Conservation (phyloP, 2,888 invertebrate species). For the Polyploca ridens region DNA sequence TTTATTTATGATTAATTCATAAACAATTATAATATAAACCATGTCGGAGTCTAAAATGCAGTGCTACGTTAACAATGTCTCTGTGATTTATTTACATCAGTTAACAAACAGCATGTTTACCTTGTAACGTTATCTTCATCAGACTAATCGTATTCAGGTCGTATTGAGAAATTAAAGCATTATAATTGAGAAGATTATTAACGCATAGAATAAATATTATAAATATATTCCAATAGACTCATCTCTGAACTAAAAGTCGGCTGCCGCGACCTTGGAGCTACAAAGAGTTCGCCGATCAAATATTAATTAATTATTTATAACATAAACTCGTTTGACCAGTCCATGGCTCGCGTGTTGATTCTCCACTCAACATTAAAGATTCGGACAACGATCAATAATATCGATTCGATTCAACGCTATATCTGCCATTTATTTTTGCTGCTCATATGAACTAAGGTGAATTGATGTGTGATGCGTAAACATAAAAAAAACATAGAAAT, state of each 20-base stretch:
- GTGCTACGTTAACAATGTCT: slow-evolving; percentile 29
- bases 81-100: slow-evolving; percentile 43
- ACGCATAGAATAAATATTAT: not conserved
- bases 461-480: not conserved
- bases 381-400: slow-evolving; percentile 33
- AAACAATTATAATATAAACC: slow-evolving; percentile 28
- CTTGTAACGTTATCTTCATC: slow-evolving; percentile 42
- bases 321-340: slow-evolving; percentile 72
- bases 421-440: slow-evolving; percentile 17
- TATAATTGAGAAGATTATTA: not conserved
- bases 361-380: slow-evolving; percentile 51
- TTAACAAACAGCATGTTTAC: slow-evolving; percentile 50
- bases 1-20: slow-evolving; percentile 29
- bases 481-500: not conserved
- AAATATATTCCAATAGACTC: slow-evolving; percentile 32
- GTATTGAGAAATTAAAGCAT: not conserved
- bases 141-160: too few species aligned
- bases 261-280: slow-evolving; percentile 64
- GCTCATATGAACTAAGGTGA: slow-evolving; percentile 1
- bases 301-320: slow-evolving; percentile 79
- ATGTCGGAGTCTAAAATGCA: slow-evolving; percentile 19
- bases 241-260: slow-evolving; percentile 49
- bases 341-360: slow-evolving; percentile 65
- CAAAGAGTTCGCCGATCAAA: slow-evolving; percentile 74
- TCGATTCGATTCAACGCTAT: slow-evolving; percentile 19